Base-by-base conservation (phyloP, 2,113 vertebrate genomes). In the Carassius carassius region DNA sequence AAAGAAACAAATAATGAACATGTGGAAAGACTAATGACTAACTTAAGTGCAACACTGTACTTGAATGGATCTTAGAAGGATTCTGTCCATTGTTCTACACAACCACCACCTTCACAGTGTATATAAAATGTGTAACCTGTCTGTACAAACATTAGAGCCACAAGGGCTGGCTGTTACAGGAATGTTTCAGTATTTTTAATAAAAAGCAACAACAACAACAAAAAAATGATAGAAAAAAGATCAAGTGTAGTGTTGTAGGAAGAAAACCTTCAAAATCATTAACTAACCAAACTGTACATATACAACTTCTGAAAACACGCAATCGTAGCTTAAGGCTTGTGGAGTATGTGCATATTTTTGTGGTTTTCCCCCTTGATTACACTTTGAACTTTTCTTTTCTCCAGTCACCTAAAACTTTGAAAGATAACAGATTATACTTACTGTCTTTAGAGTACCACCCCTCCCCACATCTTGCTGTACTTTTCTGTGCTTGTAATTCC, bases 401-500 rank as follows among this genome's bases (percentile, higher is more conserved):
- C 74, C 69, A 76, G 69, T 84, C 82, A 81, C 69, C 75, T 87
- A 37, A 84, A 78, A 78, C 62, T 81, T 60, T 86, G 44, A 83
- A 84, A 78, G 44, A 77, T 84, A 85, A 83, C 63, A 74, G 72
- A 83, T 58, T 19, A 72, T 16, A 41, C 74, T 51, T 80, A 74
- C 67, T 85, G 86, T 83, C 82, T 85, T 78, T 86, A 76, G 76
- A 79, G 63, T 84, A 74, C 87, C 56, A 25, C 21, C 79, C 79
- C 25, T 58, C 73, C 49, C 25, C 49, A 19, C 75, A 44, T 82
- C 47, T 69, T 62, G 86, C 35, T 90, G 80, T 84, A 80, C 82
- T 87, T 88, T 86, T 88, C 83, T 85, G 87, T 90, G 89, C 87
- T 90, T 90, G 94, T 94, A 93, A 84, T 94, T 93, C 91, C 92